phyloP scores from a whole-genome alignment of 2,888 invertebrate genomes.

The Oscheius onirici region DNA sequence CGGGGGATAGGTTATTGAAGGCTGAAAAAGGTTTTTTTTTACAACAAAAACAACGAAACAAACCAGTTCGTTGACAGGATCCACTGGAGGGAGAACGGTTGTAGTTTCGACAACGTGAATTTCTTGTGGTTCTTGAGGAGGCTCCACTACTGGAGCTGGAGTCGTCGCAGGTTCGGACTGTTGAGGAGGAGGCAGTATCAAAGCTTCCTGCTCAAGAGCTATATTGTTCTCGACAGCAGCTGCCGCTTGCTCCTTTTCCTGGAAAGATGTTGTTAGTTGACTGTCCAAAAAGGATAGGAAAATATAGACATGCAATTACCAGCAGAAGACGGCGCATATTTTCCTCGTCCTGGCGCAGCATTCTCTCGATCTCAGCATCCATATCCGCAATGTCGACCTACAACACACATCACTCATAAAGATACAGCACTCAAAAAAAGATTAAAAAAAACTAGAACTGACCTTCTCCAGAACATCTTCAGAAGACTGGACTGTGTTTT shows the following conservation, averaged over 20 bases:
- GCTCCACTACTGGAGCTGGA: conserved; percentile 1
- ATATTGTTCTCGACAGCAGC: neutral
- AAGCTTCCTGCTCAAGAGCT: neutral
- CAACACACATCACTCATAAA: neutral
- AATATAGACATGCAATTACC: neutral
- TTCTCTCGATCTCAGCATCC: conserved; percentile 35
- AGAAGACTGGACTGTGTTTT: neutral
- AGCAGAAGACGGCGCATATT: neutral
- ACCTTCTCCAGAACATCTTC: neutral
- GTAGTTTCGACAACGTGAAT: neutral
- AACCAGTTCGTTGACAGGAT: neutral
- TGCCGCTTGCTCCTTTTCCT: neutral
- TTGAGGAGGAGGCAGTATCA: conserved; percentile 18
- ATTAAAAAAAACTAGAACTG: neutral
- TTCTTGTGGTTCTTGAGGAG: neutral
- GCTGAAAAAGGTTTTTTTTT: too few relatives aligned
- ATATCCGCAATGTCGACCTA: neutral
- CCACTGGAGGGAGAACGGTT: neutral
- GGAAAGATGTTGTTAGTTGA: neutral
- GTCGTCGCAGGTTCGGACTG: neutral
- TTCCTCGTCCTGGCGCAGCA: conserved; percentile 37
- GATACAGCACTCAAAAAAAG: neutral
- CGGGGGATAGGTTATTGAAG: conserved; percentile 16
- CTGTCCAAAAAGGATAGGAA: neutral
- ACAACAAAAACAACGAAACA: neutral